phyloP scores from a whole-genome alignment of 2,113 vertebrate species.

The Callipepla californica region DNA sequence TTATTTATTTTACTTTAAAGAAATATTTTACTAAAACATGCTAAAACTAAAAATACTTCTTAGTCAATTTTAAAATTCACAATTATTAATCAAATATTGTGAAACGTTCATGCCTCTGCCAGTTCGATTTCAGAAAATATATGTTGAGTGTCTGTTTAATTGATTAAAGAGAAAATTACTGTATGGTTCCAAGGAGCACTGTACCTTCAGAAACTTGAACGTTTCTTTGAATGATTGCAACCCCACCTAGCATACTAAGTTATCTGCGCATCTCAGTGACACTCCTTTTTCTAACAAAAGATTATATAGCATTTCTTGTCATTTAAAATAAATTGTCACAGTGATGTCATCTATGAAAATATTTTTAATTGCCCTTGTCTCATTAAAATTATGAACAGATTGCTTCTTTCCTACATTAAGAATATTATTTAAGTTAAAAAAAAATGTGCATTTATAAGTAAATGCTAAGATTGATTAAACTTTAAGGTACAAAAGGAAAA shows the following conservation, averaged over 20 bases:
- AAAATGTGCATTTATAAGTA: not conserved
- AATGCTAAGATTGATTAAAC: not conserved
- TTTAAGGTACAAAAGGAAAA: not conserved
- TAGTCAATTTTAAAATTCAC: not conserved
- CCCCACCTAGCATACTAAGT: not conserved
- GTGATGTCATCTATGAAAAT: not conserved
- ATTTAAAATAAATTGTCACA: not conserved
- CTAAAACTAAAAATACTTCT: not conserved
- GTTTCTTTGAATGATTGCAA: not conserved
- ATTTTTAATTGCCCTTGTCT: not conserved
- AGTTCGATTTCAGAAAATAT: not conserved
- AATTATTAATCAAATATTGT: not conserved
- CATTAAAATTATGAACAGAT: not conserved
- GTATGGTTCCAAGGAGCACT: not conserved
- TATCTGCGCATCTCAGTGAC: slow-evolving; percentile 17
- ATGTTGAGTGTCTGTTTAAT: not conserved
- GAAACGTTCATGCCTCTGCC: not conserved
- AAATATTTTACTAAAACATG: not conserved
- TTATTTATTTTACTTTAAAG: not conserved
- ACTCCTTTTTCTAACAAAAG: not conserved
- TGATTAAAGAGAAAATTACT: not conserved
- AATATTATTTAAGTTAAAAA: not conserved
- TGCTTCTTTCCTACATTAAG: not conserved
- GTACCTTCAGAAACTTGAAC: not conserved
- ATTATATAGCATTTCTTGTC: not conserved